Percentiles rank a stretch among this genome's conserved stretches.
Conservation (phyloP, 2,797 vertebrate genomes). For the Perodicticus potto region DNA sequence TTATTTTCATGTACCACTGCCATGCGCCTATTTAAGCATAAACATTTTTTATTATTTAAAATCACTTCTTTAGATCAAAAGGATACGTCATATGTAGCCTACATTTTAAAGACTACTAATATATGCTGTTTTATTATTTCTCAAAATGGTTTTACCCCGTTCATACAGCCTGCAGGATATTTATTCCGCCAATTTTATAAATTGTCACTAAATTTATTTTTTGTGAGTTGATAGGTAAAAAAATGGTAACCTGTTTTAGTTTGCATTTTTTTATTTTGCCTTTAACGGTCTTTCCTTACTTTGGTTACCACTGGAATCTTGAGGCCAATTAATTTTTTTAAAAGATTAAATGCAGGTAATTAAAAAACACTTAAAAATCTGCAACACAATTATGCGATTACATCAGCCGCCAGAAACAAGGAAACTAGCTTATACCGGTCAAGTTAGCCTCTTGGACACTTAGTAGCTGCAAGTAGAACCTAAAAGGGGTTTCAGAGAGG, state of each 20-base stretch:
- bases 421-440: not conserved
- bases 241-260: constrained; percentile 39
- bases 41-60: constrained; percentile 36
- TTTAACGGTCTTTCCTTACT: constrained; percentile 3
- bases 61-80: constrained; percentile 45
- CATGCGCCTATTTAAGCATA: not conserved
- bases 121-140: constrained; percentile 39
- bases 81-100: not conserved
- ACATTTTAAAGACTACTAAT: not conserved
- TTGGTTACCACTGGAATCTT: constrained; percentile 38
- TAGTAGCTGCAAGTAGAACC: not conserved
- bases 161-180: not conserved
- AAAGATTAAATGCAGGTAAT: constrained; percentile 6
- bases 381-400: not conserved
- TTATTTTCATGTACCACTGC: constrained; percentile 26
- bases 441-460: not conserved
- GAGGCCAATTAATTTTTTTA: not conserved
- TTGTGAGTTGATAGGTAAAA: constrained; percentile 39
- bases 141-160: constrained; percentile 12
- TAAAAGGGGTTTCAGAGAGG: not conserved
- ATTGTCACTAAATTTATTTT: not conserved
- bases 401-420: not conserved
- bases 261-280: not conserved
- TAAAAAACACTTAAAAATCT: not conserved
- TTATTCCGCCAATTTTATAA: constrained; percentile 32